Evolutionary conservation across 1,140 invertebrate genomes (phyloP).

Genomic region (Leptinotarsa texana): DNA sequence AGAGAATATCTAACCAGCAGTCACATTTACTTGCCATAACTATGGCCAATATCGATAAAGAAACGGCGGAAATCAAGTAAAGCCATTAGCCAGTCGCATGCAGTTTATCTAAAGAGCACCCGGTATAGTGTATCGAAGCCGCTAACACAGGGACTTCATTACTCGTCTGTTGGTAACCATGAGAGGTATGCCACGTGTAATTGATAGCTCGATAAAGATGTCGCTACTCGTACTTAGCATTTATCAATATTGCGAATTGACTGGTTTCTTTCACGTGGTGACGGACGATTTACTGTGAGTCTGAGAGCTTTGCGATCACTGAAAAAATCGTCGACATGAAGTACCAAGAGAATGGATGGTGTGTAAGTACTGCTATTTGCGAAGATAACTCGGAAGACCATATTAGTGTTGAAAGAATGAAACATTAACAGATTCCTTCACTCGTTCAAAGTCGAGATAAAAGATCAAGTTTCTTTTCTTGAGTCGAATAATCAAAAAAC

Average conservation of each 20-base stretch:
- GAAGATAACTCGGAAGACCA: not conserved
- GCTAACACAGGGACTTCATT: constrained; percentile 41
- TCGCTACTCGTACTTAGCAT: constrained; percentile 39
- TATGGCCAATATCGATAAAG: constrained; percentile 38
- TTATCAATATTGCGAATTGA: constrained; percentile 38
- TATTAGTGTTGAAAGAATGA: not conserved
- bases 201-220: constrained; percentile 46
- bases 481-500: no score
- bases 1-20: constrained; percentile 3
- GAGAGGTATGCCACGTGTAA: constrained; percentile 35
- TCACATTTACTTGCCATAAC: constrained; percentile 32
- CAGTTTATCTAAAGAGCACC: constrained; percentile 42
- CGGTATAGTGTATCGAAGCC: constrained; percentile 20
- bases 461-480: no score
- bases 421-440: no score
- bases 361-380: not conserved
- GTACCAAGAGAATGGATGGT: not conserved
- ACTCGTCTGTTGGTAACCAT: constrained; percentile 26
- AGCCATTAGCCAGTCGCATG: constrained; percentile 43
- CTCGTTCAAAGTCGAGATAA: no score
- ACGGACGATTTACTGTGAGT: constrained; percentile 1
- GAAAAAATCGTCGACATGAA: not conserved
- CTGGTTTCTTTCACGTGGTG: constrained; percentile 13
- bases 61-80: constrained; percentile 35
- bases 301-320: constrained; percentile 1